These are phyloP conservation scores for Asarcornis scutulata DNA, from an alignment of 2,113 vertebrate genomes.

Conservation along the genomic window DNA sequence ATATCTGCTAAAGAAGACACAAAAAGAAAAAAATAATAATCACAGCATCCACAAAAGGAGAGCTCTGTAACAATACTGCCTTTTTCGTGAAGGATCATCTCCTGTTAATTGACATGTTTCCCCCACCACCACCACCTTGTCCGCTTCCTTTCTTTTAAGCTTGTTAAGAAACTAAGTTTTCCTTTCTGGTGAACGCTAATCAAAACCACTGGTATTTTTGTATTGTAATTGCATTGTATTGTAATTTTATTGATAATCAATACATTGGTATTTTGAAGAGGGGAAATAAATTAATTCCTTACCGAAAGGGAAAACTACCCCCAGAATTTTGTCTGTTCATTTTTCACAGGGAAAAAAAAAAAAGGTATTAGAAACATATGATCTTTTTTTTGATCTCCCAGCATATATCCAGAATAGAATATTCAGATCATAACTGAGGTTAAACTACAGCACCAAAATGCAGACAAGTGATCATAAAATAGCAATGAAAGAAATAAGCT, in stretches of 20 bases:
- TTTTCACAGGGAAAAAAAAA: background rate
- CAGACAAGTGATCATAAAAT: background rate
- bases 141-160: too few relatives aligned
- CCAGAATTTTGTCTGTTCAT: background rate
- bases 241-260: too few relatives aligned
- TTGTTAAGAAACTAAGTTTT: too few relatives aligned
- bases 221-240: too few relatives aligned
- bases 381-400: background rate
- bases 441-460: background rate
- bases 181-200: too few relatives aligned
- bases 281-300: background rate
- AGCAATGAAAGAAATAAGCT: background rate
- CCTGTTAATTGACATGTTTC: background rate
- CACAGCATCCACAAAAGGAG: background rate
- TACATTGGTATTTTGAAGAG: background rate
- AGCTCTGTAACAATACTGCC: background rate
- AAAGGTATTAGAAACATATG: background rate
- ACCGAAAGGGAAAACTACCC: background rate
- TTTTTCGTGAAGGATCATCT: background rate
- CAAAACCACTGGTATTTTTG: background rate
- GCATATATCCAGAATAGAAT: background rate
- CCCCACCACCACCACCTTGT: too few relatives aligned
- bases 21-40: background rate
- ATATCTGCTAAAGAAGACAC: background rate
- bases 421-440: background rate